Conservation (phyloP, 2,797 vertebrate genomes). For the Danio albolineatus region DNA sequence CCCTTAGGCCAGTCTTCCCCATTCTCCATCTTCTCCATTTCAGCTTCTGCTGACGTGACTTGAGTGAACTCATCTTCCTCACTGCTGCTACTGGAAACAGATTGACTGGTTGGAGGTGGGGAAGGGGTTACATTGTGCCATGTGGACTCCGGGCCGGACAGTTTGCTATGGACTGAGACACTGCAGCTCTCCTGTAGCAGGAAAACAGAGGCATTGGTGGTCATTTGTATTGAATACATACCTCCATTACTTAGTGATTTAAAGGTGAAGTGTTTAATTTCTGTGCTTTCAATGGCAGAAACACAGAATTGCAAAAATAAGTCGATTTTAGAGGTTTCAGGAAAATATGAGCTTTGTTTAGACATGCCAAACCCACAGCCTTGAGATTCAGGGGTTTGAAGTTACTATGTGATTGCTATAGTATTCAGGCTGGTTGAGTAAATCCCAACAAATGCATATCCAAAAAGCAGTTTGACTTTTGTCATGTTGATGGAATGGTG, state of each 20-base stretch:
- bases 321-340: neutral
- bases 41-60: slow-evolving; percentile 44
- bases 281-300: neutral
- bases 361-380: neutral
- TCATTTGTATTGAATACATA: slow-evolving; percentile 5
- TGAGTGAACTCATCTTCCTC: slow-evolving; percentile 57
- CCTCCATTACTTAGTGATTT: neutral
- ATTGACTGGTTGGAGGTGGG: slow-evolving; percentile 57
- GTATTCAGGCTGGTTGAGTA: neutral
- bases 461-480: neutral
- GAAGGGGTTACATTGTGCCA: slow-evolving; percentile 71
- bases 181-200: slow-evolving; percentile 63
- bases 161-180: slow-evolving; percentile 90
- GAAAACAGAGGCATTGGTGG: slow-evolving; percentile 18
- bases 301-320: neutral
- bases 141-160: slow-evolving; percentile 93
- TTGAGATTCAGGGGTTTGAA: neutral
- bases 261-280: slow-evolving; percentile 41
- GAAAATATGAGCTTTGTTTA: neutral
- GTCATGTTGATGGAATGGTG: neutral
- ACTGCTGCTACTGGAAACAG: slow-evolving; percentile 53
- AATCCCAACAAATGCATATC: neutral
- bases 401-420: neutral
- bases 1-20: slow-evolving; percentile 79
- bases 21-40: slow-evolving; percentile 48